Percentiles rank a stretch among this genome's conserved stretches.
phyloP scores from a whole-genome alignment of 2,888 invertebrate species.

The Plagiodera versicolora region DNA sequence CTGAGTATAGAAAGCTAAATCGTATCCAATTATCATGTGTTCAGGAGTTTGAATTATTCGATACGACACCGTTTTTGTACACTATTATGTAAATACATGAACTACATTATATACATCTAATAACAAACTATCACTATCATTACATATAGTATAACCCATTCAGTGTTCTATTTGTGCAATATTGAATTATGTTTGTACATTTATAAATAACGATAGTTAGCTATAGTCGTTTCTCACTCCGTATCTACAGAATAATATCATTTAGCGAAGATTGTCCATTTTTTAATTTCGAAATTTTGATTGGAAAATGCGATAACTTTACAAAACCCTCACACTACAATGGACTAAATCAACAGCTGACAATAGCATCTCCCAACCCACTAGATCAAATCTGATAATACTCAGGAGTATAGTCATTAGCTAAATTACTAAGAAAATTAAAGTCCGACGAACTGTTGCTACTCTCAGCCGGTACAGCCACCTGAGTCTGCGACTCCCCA shows the following conservation, averaged over 20 bases:
- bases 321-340: constrained; percentile 11
- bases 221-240: too few relatives aligned
- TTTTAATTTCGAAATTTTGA: too few relatives aligned
- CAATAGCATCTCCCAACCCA: constrained; percentile 39
- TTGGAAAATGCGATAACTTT: too few relatives aligned
- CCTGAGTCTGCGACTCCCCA: constrained; percentile 49
- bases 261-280: too few relatives aligned
- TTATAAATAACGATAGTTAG: too few relatives aligned
- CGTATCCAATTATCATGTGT: background rate
- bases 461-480: constrained; percentile 67
- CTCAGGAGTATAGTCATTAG: constrained; percentile 91
- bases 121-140: constrained; percentile 45
- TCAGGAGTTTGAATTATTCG: constrained; percentile 23
- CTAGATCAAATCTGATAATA: constrained; percentile 73
- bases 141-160: background rate
- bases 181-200: background rate
- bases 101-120: constrained; percentile 48
- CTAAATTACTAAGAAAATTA: constrained; percentile 88
- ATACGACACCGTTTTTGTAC: constrained; percentile 52
- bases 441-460: constrained; percentile 93
- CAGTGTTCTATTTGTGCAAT: background rate
- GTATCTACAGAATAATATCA: too few relatives aligned
- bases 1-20: background rate
- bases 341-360: constrained; percentile 17
- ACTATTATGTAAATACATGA: constrained; percentile 45